Percentiles rank a stretch among this genome's conserved stretches.
These are phyloP conservation scores for Pseudomyrmex sp. DNA, from an alignment of 1,140 invertebrate genomes.

Conservation along the genomic window DNA sequence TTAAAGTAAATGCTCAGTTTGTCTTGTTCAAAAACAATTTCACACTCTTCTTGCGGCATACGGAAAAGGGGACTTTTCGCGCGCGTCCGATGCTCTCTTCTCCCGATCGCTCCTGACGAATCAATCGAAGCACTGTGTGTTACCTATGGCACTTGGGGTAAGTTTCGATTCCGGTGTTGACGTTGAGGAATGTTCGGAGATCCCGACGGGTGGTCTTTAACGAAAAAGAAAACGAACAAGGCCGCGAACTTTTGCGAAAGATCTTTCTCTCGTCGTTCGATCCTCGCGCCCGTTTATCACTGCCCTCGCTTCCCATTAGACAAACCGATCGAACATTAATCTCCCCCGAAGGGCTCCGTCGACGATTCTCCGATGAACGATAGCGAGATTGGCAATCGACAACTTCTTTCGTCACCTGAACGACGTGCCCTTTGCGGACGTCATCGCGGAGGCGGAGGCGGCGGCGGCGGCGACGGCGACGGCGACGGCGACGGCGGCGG, in stretches of 20 bases:
- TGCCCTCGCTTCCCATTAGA: constrained; percentile 10
- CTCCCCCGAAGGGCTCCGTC: neutral
- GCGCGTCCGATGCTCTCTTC: too few relatives aligned
- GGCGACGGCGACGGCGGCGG: too few relatives aligned
- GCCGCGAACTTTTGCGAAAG: neutral
- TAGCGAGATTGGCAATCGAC: constrained; percentile 2
- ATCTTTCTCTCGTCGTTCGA: constrained; percentile 2
- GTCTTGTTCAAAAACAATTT: neutral
- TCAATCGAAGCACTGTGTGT: constrained; percentile 5
- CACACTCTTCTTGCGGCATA: constrained; percentile 2
- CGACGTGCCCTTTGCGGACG: constrained; percentile 40
- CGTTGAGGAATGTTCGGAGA: neutral
- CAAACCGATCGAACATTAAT: neutral
- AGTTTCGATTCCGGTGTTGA: neutral
- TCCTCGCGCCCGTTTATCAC: constrained; percentile 11
- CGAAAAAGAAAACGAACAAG: neutral
- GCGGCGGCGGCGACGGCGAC: too few relatives aligned
- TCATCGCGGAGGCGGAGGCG: constrained; percentile 21
- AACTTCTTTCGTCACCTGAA: constrained; percentile 70
- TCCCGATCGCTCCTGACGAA: neutral
- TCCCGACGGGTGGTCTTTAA: neutral
- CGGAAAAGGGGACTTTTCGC: neutral
- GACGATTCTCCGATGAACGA: constrained; percentile 22
- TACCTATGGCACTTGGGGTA: constrained; percentile 6
- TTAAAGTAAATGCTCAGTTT: constrained; percentile 4